Evolutionary conservation across 1,140 invertebrate genomes (phyloP), one percentile per base, ranked within the genome.

Genomic region (Drosophila parvula): DNA sequence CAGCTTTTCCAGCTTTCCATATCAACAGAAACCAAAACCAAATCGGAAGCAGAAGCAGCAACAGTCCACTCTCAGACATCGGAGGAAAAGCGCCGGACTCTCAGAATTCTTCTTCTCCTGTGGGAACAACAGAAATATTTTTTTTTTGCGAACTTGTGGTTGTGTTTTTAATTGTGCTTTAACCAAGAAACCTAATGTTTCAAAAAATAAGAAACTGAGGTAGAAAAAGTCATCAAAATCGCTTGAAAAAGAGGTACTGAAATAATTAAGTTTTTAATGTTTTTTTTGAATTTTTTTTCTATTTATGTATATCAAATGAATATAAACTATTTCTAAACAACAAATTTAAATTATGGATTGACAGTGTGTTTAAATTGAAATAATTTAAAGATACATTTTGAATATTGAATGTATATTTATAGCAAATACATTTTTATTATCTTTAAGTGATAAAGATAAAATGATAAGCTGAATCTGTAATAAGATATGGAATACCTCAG

Each of bases 91-190:
- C 41, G 56, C 32, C 34, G 34, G 18, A 53, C 51, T 27, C 36
- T 34, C 51, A 55, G 38, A 41, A 30, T 60, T 60, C 56, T 43
- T 43, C 48, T 61, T 28, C 18, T 11, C 14, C 55, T 60, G 36
- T 40, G 61, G 34, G 30, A 18, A 53, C 32, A 51, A 36, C 11
- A 36, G 8, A 34, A 18, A 47, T 45, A 9, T 67, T 59, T 32
- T 65, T 64, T 53, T 67, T 55, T 51, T 34, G 50, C 50, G 11
- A 55, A 40, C 8, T 5, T 27, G 63, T 67, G 51, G 16, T 44
- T 68, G 16, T 71, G 50, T 67, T 51, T 36, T 48, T 43, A 16
- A 41, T 27, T 57, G 38, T 50, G 16, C 27, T 47, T 43, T 50
- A 48, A 14, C 10, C n/a, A 34, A 16, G 12, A 48, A 63, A 34